These are phyloP conservation scores for Microctenopoma steveboyesi DNA, from an alignment of 2,797 vertebrate genomes.

Conservation along the genomic window DNA sequence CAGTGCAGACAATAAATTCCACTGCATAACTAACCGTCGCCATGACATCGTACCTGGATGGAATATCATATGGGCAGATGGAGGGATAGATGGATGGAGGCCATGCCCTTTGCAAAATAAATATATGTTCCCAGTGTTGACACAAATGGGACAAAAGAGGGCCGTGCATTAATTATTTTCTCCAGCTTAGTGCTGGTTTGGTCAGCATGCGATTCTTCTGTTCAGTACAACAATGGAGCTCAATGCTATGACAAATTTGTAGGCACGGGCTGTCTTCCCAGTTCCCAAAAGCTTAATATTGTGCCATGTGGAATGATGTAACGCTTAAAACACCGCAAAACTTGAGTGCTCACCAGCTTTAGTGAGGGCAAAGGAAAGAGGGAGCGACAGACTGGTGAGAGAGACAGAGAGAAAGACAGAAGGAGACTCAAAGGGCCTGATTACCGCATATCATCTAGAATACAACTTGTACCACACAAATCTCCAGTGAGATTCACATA, in stretches of 20 bases:
- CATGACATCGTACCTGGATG: conserved; percentile 78
- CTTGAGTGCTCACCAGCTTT: conserved; percentile 75
- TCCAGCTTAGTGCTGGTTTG: conserved; percentile 56
- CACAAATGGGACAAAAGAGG: conserved; percentile 52
- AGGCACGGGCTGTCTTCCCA: conserved; percentile 74
- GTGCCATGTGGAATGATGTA: conserved; percentile 84
- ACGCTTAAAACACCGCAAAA: conserved; percentile 83
- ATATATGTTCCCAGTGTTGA: conserved; percentile 59
- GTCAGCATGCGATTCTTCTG: conserved; percentile 76
- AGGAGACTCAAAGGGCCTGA: conserved; percentile 83
- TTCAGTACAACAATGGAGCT: conserved; percentile 75
- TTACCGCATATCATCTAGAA: conserved; percentile 85
- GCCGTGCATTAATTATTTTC: conserved; percentile 69
- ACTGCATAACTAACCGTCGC: conserved; percentile 80
- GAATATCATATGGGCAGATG: conserved; percentile 75
- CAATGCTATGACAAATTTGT: conserved; percentile 75
- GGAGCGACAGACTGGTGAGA: conserved; percentile 54
- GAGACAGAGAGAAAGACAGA: conserved; percentile 59
- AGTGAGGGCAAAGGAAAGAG: conserved; percentile 57
- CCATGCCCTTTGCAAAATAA: conserved; percentile 60
- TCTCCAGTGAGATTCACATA: conserved; percentile 82
- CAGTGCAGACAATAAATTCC: conserved; percentile 84
- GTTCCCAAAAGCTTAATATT: conserved; percentile 81
- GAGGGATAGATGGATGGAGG: conserved; percentile 53
- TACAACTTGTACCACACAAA: conserved; percentile 79